Conservation (phyloP, 2,888 invertebrate genomes). For the Agriopis marginaria region DNA sequence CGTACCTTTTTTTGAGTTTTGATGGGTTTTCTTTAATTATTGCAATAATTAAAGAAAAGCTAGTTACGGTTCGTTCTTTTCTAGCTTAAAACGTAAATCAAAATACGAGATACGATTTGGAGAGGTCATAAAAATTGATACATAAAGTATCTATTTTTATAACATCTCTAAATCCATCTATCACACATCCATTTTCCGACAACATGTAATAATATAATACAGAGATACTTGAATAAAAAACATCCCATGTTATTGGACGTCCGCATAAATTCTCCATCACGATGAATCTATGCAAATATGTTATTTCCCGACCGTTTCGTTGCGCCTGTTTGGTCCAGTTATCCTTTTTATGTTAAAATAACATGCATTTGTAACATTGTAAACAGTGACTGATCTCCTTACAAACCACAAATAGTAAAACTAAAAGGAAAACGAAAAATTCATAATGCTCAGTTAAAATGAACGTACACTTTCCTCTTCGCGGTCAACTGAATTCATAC, state of each 20-base stretch:
- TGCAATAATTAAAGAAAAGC: too few species aligned
- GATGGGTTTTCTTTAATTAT: too few species aligned
- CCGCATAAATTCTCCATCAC: slow-evolving; percentile 37
- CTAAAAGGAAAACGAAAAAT: too few species aligned
- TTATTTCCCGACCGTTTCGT: slow-evolving; percentile 31
- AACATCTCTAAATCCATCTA: too few species aligned
- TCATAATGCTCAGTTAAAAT: too few species aligned
- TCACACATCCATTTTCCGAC: not conserved
- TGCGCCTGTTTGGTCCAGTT: slow-evolving; percentile 23
- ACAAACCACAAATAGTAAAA: not conserved
- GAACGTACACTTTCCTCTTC: too few species aligned
- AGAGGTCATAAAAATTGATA: too few species aligned
- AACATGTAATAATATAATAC: not conserved
- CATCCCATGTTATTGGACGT: slow-evolving; percentile 30
- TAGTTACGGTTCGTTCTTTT: too few species aligned
- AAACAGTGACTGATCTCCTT: slow-evolving; percentile 10
- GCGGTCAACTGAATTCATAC: too few species aligned
- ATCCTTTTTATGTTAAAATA: slow-evolving; percentile 31
- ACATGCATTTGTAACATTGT: slow-evolving; percentile 13
- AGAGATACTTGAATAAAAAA: slow-evolving; percentile 8
- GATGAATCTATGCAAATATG: slow-evolving; percentile 42
- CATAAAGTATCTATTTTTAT: not conserved
- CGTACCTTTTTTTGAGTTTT: too few species aligned
- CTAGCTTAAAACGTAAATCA: too few species aligned
- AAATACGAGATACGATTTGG: too few species aligned